phyloP scores from a whole-genome alignment of 2,888 invertebrate species.

The Masnerella sp. region DNA sequence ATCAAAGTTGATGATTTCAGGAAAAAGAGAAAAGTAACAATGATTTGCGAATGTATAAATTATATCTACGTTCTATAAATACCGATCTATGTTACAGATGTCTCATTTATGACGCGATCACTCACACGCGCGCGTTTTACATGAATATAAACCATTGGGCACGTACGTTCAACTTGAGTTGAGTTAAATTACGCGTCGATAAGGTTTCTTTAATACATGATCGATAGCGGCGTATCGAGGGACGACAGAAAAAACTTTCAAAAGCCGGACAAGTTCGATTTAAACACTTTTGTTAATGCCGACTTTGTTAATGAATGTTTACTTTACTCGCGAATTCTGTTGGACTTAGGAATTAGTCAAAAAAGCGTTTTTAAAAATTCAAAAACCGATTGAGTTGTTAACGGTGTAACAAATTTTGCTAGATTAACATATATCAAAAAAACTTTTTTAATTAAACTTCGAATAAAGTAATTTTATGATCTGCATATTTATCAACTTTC shows the following conservation, averaged over 20 bases:
- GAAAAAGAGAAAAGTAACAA: too few species aligned
- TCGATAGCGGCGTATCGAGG: slow-evolving; percentile 69
- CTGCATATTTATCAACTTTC: too few species aligned
- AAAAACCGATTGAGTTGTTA: too few species aligned
- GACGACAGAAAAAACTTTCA: slow-evolving; percentile 38
- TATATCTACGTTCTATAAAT: too few species aligned
- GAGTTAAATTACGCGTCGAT: slow-evolving; percentile 64
- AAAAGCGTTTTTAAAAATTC: too few species aligned
- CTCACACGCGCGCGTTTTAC: background rate
- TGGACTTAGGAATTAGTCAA: background rate
- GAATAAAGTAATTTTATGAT: too few species aligned
- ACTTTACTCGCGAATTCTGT: background rate
- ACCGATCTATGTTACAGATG: too few species aligned
- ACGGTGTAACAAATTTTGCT: too few species aligned
- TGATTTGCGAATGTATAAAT: too few species aligned
- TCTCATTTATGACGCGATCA: slow-evolving; percentile 15
- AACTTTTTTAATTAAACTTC: too few species aligned
- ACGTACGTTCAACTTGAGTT: slow-evolving; percentile 56
- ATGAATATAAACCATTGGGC: slow-evolving; percentile 47
- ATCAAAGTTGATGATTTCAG: too few species aligned
- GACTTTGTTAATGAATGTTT: slow-evolving; percentile 11
- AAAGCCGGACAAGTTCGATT: slow-evolving; percentile 33
- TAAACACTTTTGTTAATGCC: slow-evolving; percentile 17
- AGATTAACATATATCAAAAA: too few species aligned
- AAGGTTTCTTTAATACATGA: slow-evolving; percentile 72